These are phyloP conservation scores for Formica selysi DNA, from an alignment of 1,140 invertebrate genomes.

Conservation along the genomic window DNA sequence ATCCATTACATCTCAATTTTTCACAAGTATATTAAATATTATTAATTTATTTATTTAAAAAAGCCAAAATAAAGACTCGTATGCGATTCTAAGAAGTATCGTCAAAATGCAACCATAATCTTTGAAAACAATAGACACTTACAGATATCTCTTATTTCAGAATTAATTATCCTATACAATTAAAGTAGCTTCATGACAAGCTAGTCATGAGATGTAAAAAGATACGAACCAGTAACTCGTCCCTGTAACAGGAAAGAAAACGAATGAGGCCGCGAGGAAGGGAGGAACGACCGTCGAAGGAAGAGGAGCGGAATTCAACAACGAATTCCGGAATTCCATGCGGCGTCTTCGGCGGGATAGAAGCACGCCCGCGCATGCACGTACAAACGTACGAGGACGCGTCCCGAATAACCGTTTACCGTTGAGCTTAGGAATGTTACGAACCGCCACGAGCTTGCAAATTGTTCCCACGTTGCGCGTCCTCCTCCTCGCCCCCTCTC, in stretches of 20 bases:
- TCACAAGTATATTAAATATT: not conserved
- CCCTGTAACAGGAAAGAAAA: not conserved
- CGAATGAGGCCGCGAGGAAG: not conserved
- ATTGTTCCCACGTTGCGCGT: conserved; percentile 79
- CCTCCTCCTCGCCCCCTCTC: not conserved
- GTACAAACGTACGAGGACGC: conserved; percentile 76
- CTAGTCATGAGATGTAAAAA: not conserved
- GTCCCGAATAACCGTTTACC: conserved; percentile 81
- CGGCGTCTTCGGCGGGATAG: conserved; percentile 76
- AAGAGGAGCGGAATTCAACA: conserved; percentile 74
- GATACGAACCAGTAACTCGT: not conserved
- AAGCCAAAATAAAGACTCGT: not conserved
- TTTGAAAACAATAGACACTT: not conserved
- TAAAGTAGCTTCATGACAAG: not conserved
- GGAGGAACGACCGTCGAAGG: not conserved
- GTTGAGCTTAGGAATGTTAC: conserved; percentile 79
- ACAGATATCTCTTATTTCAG: not conserved
- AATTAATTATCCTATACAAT: not conserved
- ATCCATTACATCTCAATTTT: not conserved
- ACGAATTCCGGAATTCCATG: conserved; percentile 79
- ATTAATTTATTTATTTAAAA: conserved; percentile 25
- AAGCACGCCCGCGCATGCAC: conserved; percentile 72
- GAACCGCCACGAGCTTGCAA: conserved; percentile 80
- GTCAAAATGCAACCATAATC: not conserved
- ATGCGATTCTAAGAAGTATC: not conserved